Evolutionary conservation across 2,797 vertebrate genomes (phyloP).

Genomic region (Melanotaenia parkinsoni): DNA sequence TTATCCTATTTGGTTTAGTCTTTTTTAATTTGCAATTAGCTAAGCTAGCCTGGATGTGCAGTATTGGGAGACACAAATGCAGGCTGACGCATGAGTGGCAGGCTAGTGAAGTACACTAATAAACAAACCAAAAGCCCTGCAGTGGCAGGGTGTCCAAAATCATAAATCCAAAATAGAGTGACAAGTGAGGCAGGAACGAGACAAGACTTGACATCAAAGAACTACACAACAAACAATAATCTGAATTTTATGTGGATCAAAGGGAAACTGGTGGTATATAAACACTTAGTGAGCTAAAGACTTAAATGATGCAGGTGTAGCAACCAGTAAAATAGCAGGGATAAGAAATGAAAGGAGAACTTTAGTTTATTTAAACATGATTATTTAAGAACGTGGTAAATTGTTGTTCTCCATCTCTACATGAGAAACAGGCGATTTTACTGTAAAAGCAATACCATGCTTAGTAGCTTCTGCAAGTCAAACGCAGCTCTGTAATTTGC

Average conservation of each 20-base stretch:
- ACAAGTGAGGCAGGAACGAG: neutral
- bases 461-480: too few relatives aligned
- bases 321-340: neutral
- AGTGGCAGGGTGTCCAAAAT: neutral
- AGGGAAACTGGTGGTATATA: neutral
- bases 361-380: too few relatives aligned
- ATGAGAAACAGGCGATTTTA: too few relatives aligned
- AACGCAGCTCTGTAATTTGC: too few relatives aligned
- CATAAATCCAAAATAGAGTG: neutral
- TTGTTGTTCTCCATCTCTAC: too few relatives aligned
- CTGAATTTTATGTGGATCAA: neutral
- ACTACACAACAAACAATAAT: neutral
- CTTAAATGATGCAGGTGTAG: too few relatives aligned
- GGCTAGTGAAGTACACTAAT: neutral
- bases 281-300: neutral
- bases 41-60: neutral
- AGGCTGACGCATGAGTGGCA: neutral
- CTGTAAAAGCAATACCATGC: too few relatives aligned
- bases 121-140: neutral
- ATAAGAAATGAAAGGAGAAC: neutral
- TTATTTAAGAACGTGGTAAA: too few relatives aligned
- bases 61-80: neutral
- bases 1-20: conserved; percentile 1
- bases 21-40: neutral
- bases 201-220: neutral